Base-by-base conservation (phyloP, 2,888 invertebrate genomes). In the Panopea generosa region DNA sequence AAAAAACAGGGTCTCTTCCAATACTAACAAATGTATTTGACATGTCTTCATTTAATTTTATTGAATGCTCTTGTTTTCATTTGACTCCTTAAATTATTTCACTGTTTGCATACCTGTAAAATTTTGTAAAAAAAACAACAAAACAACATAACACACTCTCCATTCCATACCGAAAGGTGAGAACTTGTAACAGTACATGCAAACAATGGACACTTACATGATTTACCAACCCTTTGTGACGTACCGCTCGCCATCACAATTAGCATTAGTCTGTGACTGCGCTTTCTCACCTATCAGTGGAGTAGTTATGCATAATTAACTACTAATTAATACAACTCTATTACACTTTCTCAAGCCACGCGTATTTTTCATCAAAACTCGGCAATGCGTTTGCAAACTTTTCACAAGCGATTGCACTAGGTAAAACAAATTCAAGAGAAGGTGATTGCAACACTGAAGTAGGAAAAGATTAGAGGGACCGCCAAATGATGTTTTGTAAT, bases 171-270 rank as follows among this genome's bases (percentile, higher is more conserved):
- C 6, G 11, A n/a, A 60, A 60, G 29, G 68, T 69, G 68, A 60
- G 60, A 69, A 61, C 55, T 26, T 61, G 29, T 69, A 52, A 45
- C 22, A 24, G 29, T 53, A 69, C 61, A 61, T 45, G 18, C 61
- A 45, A 68, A 61, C 61, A 61, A 61, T 61, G 11, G 20, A 6
- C 18, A 40, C 49, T 40, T 18, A 20, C 18, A n/a, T 1, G 52
- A 62, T 38, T 29, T n/a, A 47, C 50, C 38, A 29, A 50, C 61
- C 49, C 61, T 18, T 33, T 24, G 9, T 52, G 16, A 22, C 3
- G 16, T 52, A 24, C 24, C 43, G 45, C 40, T 20, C 9, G 4
- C 20, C 11, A 6, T 6, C 11, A 4, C 9, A 11, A 4, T 33
- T 11, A 24, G 27, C 52, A 18, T 33, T 45, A 1, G 63, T 22